phyloP scores from a whole-genome alignment of 1,140 invertebrate species.

The Drosophila nigrodunni region DNA sequence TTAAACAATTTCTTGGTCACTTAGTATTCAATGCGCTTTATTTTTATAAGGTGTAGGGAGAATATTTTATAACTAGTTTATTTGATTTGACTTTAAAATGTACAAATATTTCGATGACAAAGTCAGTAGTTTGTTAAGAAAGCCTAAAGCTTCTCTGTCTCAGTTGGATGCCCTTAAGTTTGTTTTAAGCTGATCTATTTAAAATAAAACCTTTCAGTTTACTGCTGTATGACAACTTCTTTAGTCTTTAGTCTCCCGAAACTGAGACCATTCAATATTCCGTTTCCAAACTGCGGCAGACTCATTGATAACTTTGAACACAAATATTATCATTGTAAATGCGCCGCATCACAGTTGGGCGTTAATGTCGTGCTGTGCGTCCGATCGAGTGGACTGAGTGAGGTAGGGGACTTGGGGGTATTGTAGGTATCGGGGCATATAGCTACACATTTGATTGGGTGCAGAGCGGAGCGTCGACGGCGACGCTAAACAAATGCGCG shows the following conservation, averaged over 20 bases:
- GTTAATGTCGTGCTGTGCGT: conserved; percentile 79
- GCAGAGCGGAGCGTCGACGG: conserved; percentile 28
- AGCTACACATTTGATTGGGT: conserved; percentile 52
- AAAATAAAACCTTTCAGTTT: conserved; percentile 17
- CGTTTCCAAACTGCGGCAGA: conserved; percentile 46
- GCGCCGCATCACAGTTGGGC: conserved; percentile 83
- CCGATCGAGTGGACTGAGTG: conserved; percentile 8
- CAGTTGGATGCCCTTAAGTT: neutral
- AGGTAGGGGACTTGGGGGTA: neutral
- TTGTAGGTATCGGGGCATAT: neutral
- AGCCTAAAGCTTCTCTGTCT: no score
- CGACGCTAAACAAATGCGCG: conserved; percentile 78
- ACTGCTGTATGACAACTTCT: neutral
- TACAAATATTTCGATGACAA: no score
- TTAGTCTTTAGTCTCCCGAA: conserved; percentile 6
- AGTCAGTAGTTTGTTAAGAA: no score
- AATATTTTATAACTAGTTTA: no score
- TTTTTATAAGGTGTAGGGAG: no score
- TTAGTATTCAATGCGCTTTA: no score
- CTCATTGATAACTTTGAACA: conserved; percentile 80
- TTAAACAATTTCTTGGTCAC: no score
- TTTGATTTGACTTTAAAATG: no score
- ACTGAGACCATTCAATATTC: conserved; percentile 37
- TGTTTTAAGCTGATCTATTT: neutral
- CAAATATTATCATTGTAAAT: conserved; percentile 84